Conservation (phyloP, 2,113 vertebrate genomes). For the Arenaria interpres region DNA sequence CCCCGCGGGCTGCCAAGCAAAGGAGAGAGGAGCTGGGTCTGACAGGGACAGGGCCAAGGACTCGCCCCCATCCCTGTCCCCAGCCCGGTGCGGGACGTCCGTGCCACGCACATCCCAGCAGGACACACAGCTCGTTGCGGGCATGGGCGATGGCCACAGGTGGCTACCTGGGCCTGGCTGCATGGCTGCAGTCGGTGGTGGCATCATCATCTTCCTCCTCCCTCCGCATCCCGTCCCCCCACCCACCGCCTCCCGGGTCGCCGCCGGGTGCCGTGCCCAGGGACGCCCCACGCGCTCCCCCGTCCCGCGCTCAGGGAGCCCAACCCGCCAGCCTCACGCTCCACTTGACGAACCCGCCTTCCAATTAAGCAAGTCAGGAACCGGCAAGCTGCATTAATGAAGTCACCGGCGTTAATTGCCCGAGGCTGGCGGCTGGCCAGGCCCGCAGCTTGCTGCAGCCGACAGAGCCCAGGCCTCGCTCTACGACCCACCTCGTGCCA, state of each 20-base stretch:
- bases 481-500: neutral
- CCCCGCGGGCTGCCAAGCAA: constrained; percentile 45
- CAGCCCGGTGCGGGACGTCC: accelerated
- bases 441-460: neutral
- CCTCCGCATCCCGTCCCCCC: neutral
- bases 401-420: neutral
- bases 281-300: accelerated
- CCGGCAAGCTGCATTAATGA: accelerated
- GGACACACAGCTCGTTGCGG: accelerated
- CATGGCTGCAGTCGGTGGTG: accelerated
- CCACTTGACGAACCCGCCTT: neutral
- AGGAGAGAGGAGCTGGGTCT: neutral
- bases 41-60: neutral
- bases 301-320: accelerated
- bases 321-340: accelerated
- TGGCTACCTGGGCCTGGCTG: neutral
- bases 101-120: accelerated
- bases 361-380: neutral
- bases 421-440: accelerated
- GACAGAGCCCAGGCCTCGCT: accelerated
- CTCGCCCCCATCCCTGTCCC: accelerated
- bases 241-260: accelerated
- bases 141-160: accelerated
- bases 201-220: neutral
- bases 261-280: accelerated